A percentile compares a stretch with the other conserved stretches of the same genome.
Evolutionary conservation across 2,888 invertebrate species (phyloP).

Genomic region (Aporophyla lueneburgensis): DNA sequence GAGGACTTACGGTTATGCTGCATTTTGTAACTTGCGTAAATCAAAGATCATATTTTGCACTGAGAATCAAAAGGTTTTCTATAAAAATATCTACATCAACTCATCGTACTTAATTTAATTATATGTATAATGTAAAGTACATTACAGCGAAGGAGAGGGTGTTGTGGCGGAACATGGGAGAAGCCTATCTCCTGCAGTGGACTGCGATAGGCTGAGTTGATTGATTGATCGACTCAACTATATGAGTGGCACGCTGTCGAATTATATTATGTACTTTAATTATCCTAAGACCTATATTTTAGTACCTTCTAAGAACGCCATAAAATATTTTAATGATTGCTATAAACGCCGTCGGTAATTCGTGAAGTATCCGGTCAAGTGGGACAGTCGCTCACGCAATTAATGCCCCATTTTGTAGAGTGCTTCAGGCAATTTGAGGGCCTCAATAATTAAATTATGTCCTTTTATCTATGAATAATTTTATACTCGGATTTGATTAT

Average conservation of each 20-base stretch:
- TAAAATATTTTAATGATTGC: conserved; percentile 58
- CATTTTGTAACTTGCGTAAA: not conserved
- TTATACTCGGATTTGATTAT: conserved; percentile 42
- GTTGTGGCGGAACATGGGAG: too few relatives aligned
- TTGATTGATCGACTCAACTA: too few relatives aligned
- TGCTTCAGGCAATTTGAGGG: conserved; percentile 65
- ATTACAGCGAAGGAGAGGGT: too few relatives aligned
- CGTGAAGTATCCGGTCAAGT: conserved; percentile 63
- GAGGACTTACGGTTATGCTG: not conserved
- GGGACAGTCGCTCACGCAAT: conserved; percentile 61
- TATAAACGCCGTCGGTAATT: conserved; percentile 45
- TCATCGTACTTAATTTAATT: conserved; percentile 9
- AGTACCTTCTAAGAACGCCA: conserved; percentile 17
- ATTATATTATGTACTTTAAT: conserved; percentile 18
- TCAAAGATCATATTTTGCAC: not conserved
- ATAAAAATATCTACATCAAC: not conserved
- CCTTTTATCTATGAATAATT: conserved; percentile 62
- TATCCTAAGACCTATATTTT: conserved; percentile 32
- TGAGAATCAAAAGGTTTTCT: not conserved
- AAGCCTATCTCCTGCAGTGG: too few relatives aligned
- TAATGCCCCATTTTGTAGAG: conserved; percentile 67
- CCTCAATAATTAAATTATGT: conserved; percentile 64
- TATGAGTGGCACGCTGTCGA: too few relatives aligned
- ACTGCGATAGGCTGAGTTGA: too few relatives aligned
- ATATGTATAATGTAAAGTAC: too few relatives aligned